Conservation (phyloP, 1,140 invertebrate species). For the Heliconius melpomene region DNA sequence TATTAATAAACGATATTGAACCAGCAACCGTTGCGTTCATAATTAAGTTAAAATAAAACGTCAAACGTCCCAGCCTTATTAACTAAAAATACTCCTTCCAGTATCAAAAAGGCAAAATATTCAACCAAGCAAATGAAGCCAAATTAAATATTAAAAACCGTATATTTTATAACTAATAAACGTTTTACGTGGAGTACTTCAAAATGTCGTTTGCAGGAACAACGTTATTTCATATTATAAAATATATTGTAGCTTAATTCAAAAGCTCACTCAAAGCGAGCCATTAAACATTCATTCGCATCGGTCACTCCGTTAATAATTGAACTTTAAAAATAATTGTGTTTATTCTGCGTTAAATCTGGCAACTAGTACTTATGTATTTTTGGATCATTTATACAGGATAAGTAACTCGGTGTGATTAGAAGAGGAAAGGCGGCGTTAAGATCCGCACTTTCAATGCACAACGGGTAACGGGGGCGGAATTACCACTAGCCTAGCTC, state of each 20-base stretch:
- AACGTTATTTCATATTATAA: conserved; percentile 3
- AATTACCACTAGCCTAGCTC: no score
- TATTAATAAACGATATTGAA: no score
- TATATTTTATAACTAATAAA: conserved; percentile 6
- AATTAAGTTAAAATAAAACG: no score
- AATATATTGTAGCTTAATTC: conserved; percentile 11
- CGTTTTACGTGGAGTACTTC: neutral
- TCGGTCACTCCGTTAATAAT: conserved; percentile 1
- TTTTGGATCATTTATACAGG: neutral
- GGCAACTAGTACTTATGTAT: neutral
- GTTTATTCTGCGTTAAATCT: neutral
- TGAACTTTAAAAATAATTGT: conserved; percentile 9
- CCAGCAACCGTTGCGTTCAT: no score
- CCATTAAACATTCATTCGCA: conserved; percentile 12
- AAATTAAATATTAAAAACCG: neutral
- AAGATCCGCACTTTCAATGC: no score
- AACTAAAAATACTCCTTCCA: neutral
- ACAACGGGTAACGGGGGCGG: no score
- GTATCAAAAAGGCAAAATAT: neutral
- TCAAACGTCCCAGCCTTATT: neutral
- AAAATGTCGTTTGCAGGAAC: conserved; percentile 6
- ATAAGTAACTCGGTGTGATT: no score
- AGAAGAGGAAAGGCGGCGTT: no score
- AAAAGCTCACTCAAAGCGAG: conserved; percentile 2
- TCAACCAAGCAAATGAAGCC: neutral